Base-by-base conservation (phyloP, 2,113 vertebrate species). In the Catharus bicknelli region DNA sequence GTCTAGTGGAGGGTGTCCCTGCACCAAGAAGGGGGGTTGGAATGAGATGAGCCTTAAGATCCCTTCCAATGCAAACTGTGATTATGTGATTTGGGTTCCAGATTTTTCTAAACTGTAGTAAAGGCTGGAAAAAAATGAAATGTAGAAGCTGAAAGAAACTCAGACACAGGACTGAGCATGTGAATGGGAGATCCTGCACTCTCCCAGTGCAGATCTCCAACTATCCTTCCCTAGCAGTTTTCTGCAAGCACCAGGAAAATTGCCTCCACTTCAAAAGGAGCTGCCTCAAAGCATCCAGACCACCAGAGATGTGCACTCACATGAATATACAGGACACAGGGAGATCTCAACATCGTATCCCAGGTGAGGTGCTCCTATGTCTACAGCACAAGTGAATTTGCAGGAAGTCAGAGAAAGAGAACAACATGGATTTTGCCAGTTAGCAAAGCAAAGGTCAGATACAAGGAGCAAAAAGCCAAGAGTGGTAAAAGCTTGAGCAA, bases 241-340 rank as follows among this genome's bases (percentile, higher is more conserved):
- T 50, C 55, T 78, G 57, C 48, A 83, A 80, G 29, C 43, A 84
- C 51, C 38, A 73, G 67, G 34, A 90, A 90, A 87, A 40, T 74
- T 75, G 92, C 67, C 25, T 40, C 59, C 4, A 18, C 83, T 91
- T 93, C 88, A 90, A 95, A 95, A 91, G 82, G 43, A 83, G 45
- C 47, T 62, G 29, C 82, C 88, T 90, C 42, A 73, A 62, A 93
- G 51, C 82, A 16, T 3, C 79, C 38, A 43, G 85, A 83, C 10
- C 59, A 53, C 63, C 63, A 47, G 63, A 66, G 72, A 42, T 30
- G 32, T 51, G 75, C 64, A 66, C 18, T 21, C 47, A 74, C 79
- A 86, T 30, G 85, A 88, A 82, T 4, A 23, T 68, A 42, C 1
- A 10, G 61, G 50, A 64, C 74, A 61, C 3, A 0, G 0, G 74